These are phyloP conservation scores for Tiaroga cobitis DNA, from an alignment of 2,797 vertebrate species.

Conservation along the genomic window DNA sequence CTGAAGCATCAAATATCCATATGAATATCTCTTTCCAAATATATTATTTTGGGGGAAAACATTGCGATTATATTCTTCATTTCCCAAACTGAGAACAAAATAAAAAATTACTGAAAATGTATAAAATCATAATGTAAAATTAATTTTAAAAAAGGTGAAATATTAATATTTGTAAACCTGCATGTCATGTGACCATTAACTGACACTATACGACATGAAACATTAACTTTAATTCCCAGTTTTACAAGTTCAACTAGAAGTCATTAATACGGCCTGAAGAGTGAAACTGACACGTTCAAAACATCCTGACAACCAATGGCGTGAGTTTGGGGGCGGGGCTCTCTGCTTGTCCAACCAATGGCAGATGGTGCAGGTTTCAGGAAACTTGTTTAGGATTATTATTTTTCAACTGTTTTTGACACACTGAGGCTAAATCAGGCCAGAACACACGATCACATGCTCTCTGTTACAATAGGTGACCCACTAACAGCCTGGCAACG, in stretches of 20 bases:
- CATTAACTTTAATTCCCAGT: not conserved
- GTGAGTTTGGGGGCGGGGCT: not conserved
- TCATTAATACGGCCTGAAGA: not conserved
- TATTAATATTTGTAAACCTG: too few relatives aligned
- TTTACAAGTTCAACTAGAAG: not conserved
- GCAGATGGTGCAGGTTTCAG: not conserved
- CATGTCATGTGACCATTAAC: too few relatives aligned
- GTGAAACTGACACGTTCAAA: not conserved
- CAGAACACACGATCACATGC: not conserved
- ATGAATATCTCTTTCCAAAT: not conserved
- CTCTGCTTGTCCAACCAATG: not conserved
- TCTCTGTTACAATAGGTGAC: slow-evolving; percentile 25
- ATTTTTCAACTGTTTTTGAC: not conserved
- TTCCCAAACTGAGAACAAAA: not conserved
- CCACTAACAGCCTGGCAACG: slow-evolving; percentile 3
- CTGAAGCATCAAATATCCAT: not conserved
- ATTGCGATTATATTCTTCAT: not conserved
- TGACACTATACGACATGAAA: too few relatives aligned
- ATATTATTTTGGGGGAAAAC: not conserved
- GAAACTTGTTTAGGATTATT: not conserved
- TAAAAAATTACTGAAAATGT: not conserved
- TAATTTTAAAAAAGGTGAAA: too few relatives aligned
- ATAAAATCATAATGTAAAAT: not conserved
- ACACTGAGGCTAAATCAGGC: not conserved
- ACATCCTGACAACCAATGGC: not conserved